A percentile compares a stretch with the other conserved stretches of the same genome.
phyloP scores from a whole-genome alignment of 2,888 invertebrate species.

The Macrosoma leucophasiata region DNA sequence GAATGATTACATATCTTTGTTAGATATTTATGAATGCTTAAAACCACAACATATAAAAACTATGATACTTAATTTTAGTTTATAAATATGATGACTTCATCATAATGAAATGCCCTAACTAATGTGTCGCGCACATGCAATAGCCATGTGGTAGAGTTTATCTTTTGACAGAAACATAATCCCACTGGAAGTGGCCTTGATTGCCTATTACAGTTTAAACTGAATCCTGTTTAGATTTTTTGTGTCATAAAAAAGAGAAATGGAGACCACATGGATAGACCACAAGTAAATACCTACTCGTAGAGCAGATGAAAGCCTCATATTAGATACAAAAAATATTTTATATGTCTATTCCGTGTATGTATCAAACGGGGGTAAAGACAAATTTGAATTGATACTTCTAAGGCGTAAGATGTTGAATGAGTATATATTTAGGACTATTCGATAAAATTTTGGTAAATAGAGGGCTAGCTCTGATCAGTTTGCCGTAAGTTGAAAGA shows the following conservation, averaged over 20 bases:
- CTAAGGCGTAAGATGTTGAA: too few relatives aligned
- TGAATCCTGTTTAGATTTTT: background rate
- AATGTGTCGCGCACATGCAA: conserved; percentile 35
- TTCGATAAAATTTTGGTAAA: too few relatives aligned
- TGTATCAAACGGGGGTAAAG: too few relatives aligned
- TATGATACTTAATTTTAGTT: conserved; percentile 1
- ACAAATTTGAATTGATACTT: too few relatives aligned
- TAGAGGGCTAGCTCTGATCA: too few relatives aligned
- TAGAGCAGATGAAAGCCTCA: background rate
- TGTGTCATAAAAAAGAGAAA: conserved; percentile 1
- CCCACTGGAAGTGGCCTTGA: conserved; percentile 22
- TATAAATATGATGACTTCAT: conserved; percentile 13
- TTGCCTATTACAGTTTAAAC: conserved; percentile 6
- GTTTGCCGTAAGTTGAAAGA: too few relatives aligned
- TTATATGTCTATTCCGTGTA: too few relatives aligned
- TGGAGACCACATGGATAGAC: background rate
- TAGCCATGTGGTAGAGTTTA: conserved; percentile 37
- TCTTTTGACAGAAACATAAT: conserved; percentile 19
- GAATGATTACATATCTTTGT: conserved; percentile 5
- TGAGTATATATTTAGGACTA: too few relatives aligned
- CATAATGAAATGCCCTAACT: conserved; percentile 23
- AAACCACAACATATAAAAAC: conserved; percentile 6
- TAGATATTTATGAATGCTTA: conserved; percentile 9
- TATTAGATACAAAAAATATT: too few relatives aligned
- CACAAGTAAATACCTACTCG: background rate